Conservation (phyloP, 2,113 vertebrate genomes). For the Ondatra zibethicus region DNA sequence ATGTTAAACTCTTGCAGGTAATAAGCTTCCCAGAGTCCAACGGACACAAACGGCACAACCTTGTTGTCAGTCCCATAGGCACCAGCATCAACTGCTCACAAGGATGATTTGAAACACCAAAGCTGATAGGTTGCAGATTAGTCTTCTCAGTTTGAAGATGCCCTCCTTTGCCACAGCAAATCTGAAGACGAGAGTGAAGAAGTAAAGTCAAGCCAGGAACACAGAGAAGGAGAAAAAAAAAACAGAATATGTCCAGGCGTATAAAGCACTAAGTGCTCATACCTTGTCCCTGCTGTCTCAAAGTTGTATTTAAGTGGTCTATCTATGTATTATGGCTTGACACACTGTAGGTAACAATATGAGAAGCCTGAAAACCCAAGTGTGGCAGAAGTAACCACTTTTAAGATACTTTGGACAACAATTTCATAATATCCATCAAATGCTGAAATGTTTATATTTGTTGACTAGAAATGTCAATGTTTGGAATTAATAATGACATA, state of each 20-base stretch:
- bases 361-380: neutral
- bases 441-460: neutral
- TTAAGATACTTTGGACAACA: neutral
- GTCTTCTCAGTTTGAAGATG: neutral
- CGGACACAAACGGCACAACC: slow-evolving; percentile 71
- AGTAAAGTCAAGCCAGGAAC: no score
- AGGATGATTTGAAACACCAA: slow-evolving; percentile 24
- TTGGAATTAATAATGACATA: neutral
- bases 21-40: neutral
- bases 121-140: neutral
- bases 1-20: neutral
- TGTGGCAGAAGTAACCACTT: neutral
- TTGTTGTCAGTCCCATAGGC: slow-evolving; percentile 84
- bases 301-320: neutral
- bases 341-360: neutral
- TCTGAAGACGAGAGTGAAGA: neutral
- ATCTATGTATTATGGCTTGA: neutral
- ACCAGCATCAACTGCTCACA: slow-evolving; percentile 85
- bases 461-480: neutral
- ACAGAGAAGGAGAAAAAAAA: neutral
- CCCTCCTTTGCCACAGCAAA: neutral
- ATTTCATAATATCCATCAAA: neutral
- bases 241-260: neutral
- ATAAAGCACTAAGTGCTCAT: neutral
- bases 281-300: neutral